phyloP scores from a whole-genome alignment of 2,113 vertebrate species.

The Xenopus laevis region DNA sequence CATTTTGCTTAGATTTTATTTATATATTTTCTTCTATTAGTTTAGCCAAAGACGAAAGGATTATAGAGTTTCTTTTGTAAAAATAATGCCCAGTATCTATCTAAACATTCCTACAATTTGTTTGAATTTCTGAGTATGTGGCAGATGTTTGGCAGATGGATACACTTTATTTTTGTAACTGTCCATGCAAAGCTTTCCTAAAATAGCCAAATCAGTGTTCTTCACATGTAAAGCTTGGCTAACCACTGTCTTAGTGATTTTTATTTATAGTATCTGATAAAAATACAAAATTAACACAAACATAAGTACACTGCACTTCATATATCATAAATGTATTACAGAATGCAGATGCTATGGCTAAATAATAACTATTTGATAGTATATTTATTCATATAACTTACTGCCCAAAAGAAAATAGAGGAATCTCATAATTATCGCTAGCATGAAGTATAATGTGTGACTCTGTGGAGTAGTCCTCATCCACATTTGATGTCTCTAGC shows the following conservation, averaged over 20 bases:
- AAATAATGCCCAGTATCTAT: constrained; percentile 62
- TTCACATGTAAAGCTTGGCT: constrained; percentile 58
- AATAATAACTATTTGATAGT: too few relatives aligned
- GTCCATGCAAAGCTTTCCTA: constrained; percentile 65
- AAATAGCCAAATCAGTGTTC: constrained; percentile 62
- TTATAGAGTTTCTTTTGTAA: constrained; percentile 54
- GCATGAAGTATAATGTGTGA: too few relatives aligned
- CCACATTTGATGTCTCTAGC: too few relatives aligned
- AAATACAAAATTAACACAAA: too few relatives aligned
- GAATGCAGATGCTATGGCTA: too few relatives aligned
- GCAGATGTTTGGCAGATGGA: constrained; percentile 80
- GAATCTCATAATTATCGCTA: too few relatives aligned
- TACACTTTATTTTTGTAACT: constrained; percentile 76
- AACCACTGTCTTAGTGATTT: constrained; percentile 11
- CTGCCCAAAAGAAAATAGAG: too few relatives aligned
- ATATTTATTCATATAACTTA: too few relatives aligned
- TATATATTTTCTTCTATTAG: neutral
- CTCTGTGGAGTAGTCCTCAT: too few relatives aligned
- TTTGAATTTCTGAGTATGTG: constrained; percentile 62
- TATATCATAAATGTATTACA: too few relatives aligned
- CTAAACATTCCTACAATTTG: constrained; percentile 62
- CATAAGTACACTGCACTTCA: too few relatives aligned
- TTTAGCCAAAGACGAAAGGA: constrained; percentile 48
- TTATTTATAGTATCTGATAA: too few relatives aligned
- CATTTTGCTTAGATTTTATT: constrained; percentile 22